A percentile compares a stretch with the other conserved stretches of the same genome.
These are phyloP conservation scores for Nymphicus hollandicus DNA, from an alignment of 2,113 vertebrate genomes.

Conservation along the genomic window DNA sequence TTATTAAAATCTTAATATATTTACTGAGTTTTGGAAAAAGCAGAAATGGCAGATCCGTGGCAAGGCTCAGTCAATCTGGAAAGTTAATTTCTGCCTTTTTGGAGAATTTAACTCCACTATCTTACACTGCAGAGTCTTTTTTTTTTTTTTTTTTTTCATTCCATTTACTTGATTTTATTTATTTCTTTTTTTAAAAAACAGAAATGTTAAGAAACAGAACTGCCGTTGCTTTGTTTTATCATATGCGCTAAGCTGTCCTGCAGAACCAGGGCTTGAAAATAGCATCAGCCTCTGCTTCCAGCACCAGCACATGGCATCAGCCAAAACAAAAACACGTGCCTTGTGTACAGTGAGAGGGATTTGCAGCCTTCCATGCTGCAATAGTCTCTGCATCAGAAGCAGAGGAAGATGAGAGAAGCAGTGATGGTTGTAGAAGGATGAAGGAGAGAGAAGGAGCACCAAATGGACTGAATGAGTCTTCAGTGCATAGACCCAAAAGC, in stretches of 20 bases:
- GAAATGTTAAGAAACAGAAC: neutral
- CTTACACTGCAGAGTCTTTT: neutral
- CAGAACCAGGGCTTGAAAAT: neutral
- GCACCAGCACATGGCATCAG: neutral
- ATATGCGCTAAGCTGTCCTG: neutral
- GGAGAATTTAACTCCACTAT: neutral
- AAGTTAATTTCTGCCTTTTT: neutral
- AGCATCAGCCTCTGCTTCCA: neutral
- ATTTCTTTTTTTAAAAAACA: neutral
- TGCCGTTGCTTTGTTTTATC: neutral
- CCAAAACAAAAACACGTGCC: neutral
- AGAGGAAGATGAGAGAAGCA: neutral
- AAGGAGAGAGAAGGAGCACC: neutral
- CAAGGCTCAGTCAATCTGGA: neutral
- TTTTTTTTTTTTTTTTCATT: neutral
- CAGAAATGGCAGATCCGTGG: neutral
- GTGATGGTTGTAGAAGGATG: neutral
- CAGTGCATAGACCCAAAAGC: neutral
- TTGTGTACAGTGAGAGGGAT: neutral
- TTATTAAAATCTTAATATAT: neutral
- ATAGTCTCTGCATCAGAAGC: neutral
- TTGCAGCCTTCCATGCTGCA: neutral
- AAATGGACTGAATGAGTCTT: neutral
- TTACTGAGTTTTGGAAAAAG: conserved; percentile 36
- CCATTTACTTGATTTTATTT: neutral